Conservation (phyloP, 2,888 invertebrate species). For the Trypoxylon attenuatum region DNA sequence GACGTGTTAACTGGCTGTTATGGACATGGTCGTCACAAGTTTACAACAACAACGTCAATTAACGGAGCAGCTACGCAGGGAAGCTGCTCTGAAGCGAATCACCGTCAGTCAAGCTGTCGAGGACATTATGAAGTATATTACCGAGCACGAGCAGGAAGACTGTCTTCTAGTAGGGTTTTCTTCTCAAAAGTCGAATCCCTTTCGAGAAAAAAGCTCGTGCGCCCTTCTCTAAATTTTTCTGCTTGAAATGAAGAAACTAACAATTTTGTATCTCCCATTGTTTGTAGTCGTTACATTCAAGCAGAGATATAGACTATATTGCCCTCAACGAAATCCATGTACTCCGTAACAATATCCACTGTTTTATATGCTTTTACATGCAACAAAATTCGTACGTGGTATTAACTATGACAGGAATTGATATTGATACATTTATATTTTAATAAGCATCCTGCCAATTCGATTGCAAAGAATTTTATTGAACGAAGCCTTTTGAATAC, state of each 20-base stretch:
- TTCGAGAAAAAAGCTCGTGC: slow-evolving; percentile 94
- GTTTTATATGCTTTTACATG: slow-evolving; percentile 1
- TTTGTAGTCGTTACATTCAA: too few species aligned
- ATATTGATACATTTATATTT: too few species aligned
- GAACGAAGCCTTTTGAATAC: too few species aligned
- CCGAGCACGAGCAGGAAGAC: slow-evolving; percentile 94
- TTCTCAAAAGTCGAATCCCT: slow-evolving; percentile 95
- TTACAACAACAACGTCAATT: slow-evolving; percentile 95
- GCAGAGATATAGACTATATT: too few species aligned
- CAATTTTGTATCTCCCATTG: too few species aligned
- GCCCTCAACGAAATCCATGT: too few species aligned
- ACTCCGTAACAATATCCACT: not conserved
- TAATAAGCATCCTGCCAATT: too few species aligned
- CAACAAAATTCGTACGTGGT: too few species aligned
- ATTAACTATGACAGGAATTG: too few species aligned
- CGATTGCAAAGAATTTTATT: too few species aligned
- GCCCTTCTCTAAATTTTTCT: slow-evolving; percentile 81
- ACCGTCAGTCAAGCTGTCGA: slow-evolving; percentile 92
- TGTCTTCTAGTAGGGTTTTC: slow-evolving; percentile 94
- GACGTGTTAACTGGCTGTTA: too few species aligned
- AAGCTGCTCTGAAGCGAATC: slow-evolving; percentile 91
- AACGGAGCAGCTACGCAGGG: slow-evolving; percentile 94
- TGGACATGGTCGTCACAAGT: slow-evolving; percentile 95
- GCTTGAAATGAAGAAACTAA: slow-evolving; percentile 32
- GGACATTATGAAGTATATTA: slow-evolving; percentile 92